Base-by-base conservation (phyloP, 2,888 invertebrate genomes). In the Beris morrisii region DNA sequence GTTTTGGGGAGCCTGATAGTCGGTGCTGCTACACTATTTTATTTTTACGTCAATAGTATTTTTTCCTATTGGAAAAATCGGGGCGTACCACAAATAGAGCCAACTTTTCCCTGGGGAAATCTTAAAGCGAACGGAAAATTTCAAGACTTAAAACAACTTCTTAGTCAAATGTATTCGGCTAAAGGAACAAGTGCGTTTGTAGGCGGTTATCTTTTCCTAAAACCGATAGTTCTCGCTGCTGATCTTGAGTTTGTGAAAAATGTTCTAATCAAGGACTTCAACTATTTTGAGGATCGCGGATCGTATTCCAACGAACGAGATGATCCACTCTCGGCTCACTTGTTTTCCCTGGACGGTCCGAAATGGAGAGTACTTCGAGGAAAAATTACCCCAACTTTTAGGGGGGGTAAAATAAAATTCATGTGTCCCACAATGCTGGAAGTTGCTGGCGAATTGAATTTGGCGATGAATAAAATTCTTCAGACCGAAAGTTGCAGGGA, bases 341-440 rank as follows among this genome's bases (percentile, higher is more conserved):
- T 82, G 4, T 76, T 80, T 65, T 73, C 75, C 57, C 67, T 80
- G 66, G 77, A 78, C 13, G 82, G 81, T 0, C 73, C 76, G 0
- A 78, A 79, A 44, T 84, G 84, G 84, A 81, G 78, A 58, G 74
- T 76, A 28, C 74, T 83, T 69, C 74, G 84, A 38, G 71, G 74
- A 0, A 81, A 82, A 52, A 66, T 84, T 56, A 80, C 82, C 2
- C 82, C 83, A 1, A 81, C 83, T 0, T 84, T 84, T 71, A 82
- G 83, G 5, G 79, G 82, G 0, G 80, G 82, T 5, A 81, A 79
- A 72, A 78, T 82, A 72, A 81, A 78, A 68, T 72, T 71, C 45
- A 79, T 81, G 78, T 78, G 76, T 66, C 70, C 71, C 1, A 72
- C 74, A 4, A 71, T 79, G 46, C 68, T 72, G 0, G 67, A 73